These are phyloP conservation scores for Bolinopsis microptera DNA, from an alignment of 37 sponge, comb jelly and placozoan genomes.

Conservation along the genomic window DNA sequence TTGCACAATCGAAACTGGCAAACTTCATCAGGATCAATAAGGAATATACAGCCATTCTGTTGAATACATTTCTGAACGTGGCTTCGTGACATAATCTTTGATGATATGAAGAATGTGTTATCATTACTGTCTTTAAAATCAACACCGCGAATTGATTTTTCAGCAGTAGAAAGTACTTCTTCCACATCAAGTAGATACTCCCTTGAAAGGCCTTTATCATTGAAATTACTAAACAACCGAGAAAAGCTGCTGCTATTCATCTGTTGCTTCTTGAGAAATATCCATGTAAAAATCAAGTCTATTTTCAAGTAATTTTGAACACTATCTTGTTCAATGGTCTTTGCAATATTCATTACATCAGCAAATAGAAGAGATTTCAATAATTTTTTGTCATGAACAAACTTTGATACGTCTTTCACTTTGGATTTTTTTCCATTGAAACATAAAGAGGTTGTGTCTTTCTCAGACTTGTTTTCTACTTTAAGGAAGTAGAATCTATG, in stretches of 20 bases:
- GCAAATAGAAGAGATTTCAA: too few species aligned
- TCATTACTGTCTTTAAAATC: background rate
- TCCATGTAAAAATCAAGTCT: background rate
- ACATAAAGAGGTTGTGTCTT: too few species aligned
- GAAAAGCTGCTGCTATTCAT: background rate
- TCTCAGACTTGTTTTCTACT: too few species aligned
- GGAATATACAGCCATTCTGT: background rate
- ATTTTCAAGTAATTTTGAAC: background rate
- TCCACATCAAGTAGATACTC: background rate
- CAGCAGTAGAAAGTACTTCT: background rate
- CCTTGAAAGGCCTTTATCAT: background rate
- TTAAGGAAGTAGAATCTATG: too few species aligned
- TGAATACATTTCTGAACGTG: background rate
- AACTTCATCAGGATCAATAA: background rate
- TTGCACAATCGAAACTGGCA: background rate
- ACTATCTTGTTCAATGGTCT: too few species aligned
- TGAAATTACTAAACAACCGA: background rate
- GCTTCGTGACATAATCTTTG: background rate
- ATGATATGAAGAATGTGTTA: background rate
- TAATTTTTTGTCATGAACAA: too few species aligned
- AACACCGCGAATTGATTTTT: background rate
- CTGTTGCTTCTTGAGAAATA: background rate
- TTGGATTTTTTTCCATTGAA: too few species aligned
- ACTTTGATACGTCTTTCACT: too few species aligned
- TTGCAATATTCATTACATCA: too few species aligned